Base-by-base conservation (phyloP, 2,888 invertebrate species). In the Drosophila anomelani region DNA sequence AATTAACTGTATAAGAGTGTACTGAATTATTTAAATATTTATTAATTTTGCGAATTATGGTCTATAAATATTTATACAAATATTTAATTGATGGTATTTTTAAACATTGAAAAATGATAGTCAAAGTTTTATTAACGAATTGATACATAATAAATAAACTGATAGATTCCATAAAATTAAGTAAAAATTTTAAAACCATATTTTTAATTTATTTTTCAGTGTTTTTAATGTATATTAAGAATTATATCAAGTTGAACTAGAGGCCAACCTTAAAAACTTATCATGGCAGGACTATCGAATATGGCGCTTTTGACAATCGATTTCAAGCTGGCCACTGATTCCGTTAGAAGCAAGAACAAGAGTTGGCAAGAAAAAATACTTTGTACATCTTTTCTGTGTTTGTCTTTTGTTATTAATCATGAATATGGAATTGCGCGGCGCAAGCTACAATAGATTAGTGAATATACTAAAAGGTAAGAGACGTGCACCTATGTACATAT, bases 391-490 rank as follows among this genome's bases (percentile, higher is more conserved):
- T 56, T 56, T 26, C 15, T 10, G 26, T 17, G 15, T 15, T 17
- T 20, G 10, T 23, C 3, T 12, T 1, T 32, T 36, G 15, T 36
- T 15, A 9, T 5, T 34, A 7, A 36, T 15, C 13, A 15, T 15
- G 0, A 26, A 46, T 29, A 77, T 85, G 85, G 69, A 81, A 26
- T 17, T 71, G 29, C 77, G 82, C 13, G 66, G 49, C 15, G 23
- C 9, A 15, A 8, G 36, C n/a, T 9, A 44, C 17, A 26, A 34
- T 0, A 44, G 39, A 17, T 55, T 84, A 9, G 53, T 39, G 0
- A n/a, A 69, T 3, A 2, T 47, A 1, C 71, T 83, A 0, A 58
- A 53, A 17, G 77, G 68, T 68, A 67, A 15, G 15, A 9, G 5
- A 9, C 8, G 9, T 3, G 8, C 4, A 47, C 12, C 10, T 7